phyloP scores from a whole-genome alignment of 2,113 vertebrate genomes.

The Cichladusa arquata region DNA sequence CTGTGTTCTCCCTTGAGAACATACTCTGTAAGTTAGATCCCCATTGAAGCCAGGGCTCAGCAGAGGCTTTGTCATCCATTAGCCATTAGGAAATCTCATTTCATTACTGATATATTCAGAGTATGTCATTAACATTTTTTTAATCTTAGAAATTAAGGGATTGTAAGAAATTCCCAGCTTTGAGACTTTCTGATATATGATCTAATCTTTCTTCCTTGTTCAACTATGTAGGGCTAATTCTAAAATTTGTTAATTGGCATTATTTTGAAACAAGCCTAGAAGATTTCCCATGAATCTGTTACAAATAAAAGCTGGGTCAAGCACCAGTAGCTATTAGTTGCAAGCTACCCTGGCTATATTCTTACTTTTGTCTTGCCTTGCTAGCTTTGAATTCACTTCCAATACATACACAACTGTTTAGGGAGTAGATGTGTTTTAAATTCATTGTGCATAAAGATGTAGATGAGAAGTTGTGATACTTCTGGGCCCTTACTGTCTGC shows the following conservation, averaged over 20 bases:
- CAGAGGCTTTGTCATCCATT: neutral
- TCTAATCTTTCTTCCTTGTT: neutral
- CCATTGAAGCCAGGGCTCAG: neutral
- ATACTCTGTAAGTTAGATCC: neutral
- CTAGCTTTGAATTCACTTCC: neutral
- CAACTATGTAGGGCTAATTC: neutral
- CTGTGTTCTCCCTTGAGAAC: neutral
- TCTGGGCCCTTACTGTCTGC: neutral
- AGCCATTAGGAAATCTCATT: neutral
- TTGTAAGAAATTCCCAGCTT: neutral
- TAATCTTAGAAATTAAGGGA: neutral
- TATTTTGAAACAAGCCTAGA: neutral
- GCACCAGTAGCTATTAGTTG: neutral
- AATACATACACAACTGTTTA: neutral
- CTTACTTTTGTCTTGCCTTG: neutral
- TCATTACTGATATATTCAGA: neutral
- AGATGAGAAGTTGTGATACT: neutral
- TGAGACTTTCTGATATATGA: neutral
- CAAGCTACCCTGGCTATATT: neutral
- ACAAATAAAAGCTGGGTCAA: neutral
- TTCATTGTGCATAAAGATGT: neutral
- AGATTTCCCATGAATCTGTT: neutral
- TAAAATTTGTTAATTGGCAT: neutral
- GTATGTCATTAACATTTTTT: neutral
- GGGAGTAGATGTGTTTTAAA: neutral